Evolutionary conservation across 1,140 invertebrate genomes (phyloP).

Genomic region (Drosophila mauritiana): DNA sequence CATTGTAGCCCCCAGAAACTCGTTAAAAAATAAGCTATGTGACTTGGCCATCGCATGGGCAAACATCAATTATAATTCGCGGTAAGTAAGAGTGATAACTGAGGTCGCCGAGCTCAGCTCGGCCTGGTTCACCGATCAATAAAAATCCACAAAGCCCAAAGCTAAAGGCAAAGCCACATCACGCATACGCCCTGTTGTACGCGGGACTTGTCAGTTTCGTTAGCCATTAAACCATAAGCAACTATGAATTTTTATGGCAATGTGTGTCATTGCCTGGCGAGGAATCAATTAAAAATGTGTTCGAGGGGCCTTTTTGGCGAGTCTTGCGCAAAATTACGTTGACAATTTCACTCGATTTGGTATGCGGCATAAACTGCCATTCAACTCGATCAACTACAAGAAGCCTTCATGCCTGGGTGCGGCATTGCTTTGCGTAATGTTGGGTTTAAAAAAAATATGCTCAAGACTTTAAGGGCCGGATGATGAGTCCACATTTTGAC

Average conservation of each 20-base stretch:
- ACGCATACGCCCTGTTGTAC: slow-evolving; percentile 73
- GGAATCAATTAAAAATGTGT: slow-evolving; percentile 74
- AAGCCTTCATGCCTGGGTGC: slow-evolving; percentile 52
- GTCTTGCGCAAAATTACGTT: slow-evolving; percentile 80
- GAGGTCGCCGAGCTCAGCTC: slow-evolving; percentile 56
- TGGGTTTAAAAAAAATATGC: slow-evolving; percentile 25
- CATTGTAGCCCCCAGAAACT: slow-evolving; percentile 3
- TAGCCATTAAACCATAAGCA: slow-evolving; percentile 57
- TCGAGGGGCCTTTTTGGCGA: slow-evolving; percentile 36
- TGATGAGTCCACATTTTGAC: slow-evolving; percentile 25
- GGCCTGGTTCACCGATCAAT: slow-evolving; percentile 36
- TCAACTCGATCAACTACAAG: slow-evolving; percentile 37
- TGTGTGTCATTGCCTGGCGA: slow-evolving; percentile 80
- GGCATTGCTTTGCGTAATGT: slow-evolving; percentile 59
- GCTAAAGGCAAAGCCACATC: slow-evolving; percentile 25
- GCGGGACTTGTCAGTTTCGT: slow-evolving; percentile 45
- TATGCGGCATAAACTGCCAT: slow-evolving; percentile 65
- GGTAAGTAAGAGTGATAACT: slow-evolving; percentile 83
- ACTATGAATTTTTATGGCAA: slow-evolving; percentile 70
- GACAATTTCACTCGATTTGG: slow-evolving; percentile 75
- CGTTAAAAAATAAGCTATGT: background rate
- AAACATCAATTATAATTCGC: slow-evolving; percentile 76
- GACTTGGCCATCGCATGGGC: slow-evolving; percentile 64
- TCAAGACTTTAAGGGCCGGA: slow-evolving; percentile 1
- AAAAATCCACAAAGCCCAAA: slow-evolving; percentile 48